phyloP scores from a whole-genome alignment of 2,113 vertebrate species.

The Osmerus mordax region DNA sequence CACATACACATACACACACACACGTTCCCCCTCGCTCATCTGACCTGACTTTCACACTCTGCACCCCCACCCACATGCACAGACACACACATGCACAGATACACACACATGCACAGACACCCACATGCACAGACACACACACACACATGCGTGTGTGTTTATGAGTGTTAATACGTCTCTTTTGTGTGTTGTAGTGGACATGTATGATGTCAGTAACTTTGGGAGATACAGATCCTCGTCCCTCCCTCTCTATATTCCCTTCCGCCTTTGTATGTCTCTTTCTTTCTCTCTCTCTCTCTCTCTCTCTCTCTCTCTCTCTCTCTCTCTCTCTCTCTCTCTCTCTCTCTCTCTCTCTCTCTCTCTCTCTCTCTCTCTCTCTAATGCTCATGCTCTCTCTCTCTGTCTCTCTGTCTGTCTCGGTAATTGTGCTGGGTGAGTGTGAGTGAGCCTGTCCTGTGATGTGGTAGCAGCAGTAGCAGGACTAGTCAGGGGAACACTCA shows the following conservation, averaged over 20 bases:
- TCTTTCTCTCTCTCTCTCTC: conserved; percentile 19
- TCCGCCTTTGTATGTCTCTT: not conserved
- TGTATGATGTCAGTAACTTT: not conserved
- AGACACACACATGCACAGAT: too few relatives aligned
- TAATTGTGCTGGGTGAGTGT: conserved; percentile 23
- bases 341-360: conserved; percentile 11
- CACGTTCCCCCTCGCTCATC: not conserved
- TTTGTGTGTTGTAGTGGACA: too few relatives aligned
- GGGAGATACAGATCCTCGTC: conserved; percentile 7
- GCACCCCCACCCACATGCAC: too few relatives aligned
- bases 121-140: too few relatives aligned
- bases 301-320: too few relatives aligned
- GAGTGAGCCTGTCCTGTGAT: conserved; percentile 59
- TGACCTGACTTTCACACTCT: too few relatives aligned
- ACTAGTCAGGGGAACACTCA: conserved; percentile 68
- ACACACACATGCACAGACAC: too few relatives aligned
- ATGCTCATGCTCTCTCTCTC: conserved; percentile 21
- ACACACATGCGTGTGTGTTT: too few relatives aligned
- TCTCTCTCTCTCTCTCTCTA: conserved; percentile 13
- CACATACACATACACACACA: not conserved
- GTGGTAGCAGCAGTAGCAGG: conserved; percentile 44
- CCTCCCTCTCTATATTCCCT: conserved; percentile 16
- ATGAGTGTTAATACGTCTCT: too few relatives aligned
- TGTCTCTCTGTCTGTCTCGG: conserved; percentile 6
- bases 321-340: not conserved